Conservation (phyloP, 2,113 vertebrate species). For the Capreolus pygargus region DNA sequence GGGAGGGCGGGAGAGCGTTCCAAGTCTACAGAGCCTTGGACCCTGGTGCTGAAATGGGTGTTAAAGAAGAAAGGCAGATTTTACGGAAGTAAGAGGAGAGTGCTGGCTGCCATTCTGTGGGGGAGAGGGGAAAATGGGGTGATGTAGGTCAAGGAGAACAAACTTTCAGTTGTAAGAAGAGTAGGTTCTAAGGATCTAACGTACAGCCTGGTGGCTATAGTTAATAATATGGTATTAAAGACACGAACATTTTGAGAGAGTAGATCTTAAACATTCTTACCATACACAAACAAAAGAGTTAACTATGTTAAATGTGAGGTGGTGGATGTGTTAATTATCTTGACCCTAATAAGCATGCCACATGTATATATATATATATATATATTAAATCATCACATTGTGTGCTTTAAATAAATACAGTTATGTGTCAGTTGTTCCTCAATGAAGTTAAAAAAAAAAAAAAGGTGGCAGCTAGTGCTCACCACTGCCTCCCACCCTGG, state of each 20-base stretch:
- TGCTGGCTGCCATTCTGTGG: not conserved
- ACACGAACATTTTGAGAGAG: not conserved
- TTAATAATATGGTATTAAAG: not conserved
- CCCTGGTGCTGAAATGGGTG: fast-evolving
- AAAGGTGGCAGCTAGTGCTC: not conserved
- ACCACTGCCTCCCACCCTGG: not conserved
- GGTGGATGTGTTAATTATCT: not conserved
- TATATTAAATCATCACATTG: not conserved
- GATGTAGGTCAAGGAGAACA: not conserved
- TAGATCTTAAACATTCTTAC: not conserved
- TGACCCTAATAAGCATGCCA: not conserved
- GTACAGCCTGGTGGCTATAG: not conserved
- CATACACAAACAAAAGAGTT: too few species aligned
- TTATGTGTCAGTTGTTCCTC: not conserved
- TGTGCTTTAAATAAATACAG: not conserved
- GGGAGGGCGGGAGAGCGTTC: not conserved
- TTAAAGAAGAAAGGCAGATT: not conserved
- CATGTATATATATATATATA: too few species aligned
- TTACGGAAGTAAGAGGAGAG: not conserved
- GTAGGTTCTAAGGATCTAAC: not conserved
- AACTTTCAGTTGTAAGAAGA: not conserved
- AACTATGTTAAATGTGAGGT: not conserved
- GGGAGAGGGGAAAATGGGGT: not conserved
- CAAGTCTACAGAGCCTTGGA: not conserved
- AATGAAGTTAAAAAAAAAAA: not conserved